Base-by-base conservation (phyloP, 1,140 invertebrate species). In the Megathymus violae region DNA sequence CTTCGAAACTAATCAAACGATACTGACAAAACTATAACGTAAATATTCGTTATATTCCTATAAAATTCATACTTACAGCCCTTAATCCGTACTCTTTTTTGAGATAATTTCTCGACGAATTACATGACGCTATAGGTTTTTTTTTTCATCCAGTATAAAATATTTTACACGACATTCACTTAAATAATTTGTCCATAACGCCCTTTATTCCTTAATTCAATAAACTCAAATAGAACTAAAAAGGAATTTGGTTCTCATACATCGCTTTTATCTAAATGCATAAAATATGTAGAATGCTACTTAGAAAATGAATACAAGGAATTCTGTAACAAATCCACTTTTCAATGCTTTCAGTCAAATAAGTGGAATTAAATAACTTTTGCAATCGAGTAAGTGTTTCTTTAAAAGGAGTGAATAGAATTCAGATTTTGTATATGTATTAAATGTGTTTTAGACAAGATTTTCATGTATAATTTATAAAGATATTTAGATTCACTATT, bases 81-180 rank as follows among this genome's bases (percentile, higher is more conserved):
- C 27, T 50, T 22, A 7, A 25, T 11, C 13, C 47, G 9, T 34
- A 50, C 34, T 50, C 25, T 13, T 50, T 27, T 48, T 50, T 50
- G 47, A 17, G 47, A 14, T 50, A 50, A 50, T 50, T 50, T 50
- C 47, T 34, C 27, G 27, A 36, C 47, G 47, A 50, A 50, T 50
- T 50, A 50, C 47, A 50, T 27, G 27, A 9, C 3, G 25, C 27
- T 50, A 50, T 50, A 50, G 27, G 17, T 17, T 34, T 50, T 34
- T 50, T 50, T 34, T 15, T 27, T 34, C 15, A 16, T 13, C 47
- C 27, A 50, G 27, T 34, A 50, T 34, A 16, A 50, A 50, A 36
- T 36, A 51, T 46, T 46, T 22, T 46, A 46, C 17, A 46, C n/a
- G 17, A 46, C 19, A 46, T 46, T 44, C 41, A 19, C 19, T 46